Evolutionary conservation across 2,797 vertebrate species (phyloP).

Genomic region (Alfaro cultratus): DNA sequence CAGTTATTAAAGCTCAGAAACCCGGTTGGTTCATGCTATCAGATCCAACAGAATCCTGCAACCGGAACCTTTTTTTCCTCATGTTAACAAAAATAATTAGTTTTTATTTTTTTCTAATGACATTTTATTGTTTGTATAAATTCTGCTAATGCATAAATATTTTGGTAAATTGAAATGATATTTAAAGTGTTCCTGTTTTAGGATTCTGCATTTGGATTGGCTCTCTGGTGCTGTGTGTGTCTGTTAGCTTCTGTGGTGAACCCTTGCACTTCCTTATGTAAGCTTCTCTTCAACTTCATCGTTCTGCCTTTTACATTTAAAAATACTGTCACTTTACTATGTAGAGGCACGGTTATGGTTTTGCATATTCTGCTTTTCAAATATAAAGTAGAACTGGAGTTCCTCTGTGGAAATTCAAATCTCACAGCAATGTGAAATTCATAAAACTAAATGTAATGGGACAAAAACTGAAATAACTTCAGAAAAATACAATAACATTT

Average conservation of each 20-base stretch:
- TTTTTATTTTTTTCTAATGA: neutral
- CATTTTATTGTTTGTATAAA: neutral
- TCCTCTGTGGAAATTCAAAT: neutral
- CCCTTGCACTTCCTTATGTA: constrained; percentile 65
- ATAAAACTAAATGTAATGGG: neutral
- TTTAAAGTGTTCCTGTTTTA: constrained; percentile 59
- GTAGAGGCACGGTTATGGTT: neutral
- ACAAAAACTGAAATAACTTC: neutral
- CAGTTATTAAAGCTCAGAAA: constrained; percentile 84
- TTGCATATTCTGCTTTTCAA: neutral
- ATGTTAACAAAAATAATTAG: neutral
- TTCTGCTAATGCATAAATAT: neutral
- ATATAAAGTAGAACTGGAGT: neutral
- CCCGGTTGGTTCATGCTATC: constrained; percentile 79
- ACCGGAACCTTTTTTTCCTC: constrained; percentile 42
- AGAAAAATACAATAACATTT: neutral
- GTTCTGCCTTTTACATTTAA: constrained; percentile 18
- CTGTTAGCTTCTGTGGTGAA: constrained; percentile 62
- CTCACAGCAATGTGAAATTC: neutral
- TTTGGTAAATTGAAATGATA: constrained; percentile 38
- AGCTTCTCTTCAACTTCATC: constrained; percentile 46
- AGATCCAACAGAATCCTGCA: constrained; percentile 71
- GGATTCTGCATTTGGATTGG: constrained; percentile 68
- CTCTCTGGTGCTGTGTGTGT: constrained; percentile 64
- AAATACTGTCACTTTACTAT: neutral